Evolutionary conservation across 2,888 invertebrate genomes (phyloP).

Genomic region (Hydropsyche betteni): DNA sequence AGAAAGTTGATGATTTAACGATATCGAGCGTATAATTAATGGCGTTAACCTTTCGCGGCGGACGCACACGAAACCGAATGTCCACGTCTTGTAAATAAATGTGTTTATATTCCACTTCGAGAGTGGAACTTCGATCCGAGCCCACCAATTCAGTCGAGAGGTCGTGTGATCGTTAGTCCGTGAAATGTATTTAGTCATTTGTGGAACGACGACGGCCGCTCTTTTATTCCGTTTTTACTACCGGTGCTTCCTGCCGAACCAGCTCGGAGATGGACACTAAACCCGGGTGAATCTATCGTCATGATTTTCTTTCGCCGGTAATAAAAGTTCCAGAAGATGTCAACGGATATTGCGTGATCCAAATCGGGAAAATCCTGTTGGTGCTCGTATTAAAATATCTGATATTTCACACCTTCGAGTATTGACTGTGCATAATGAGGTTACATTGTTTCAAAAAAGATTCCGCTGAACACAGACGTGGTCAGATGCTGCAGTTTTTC

Average conservation of each 20-base stretch:
- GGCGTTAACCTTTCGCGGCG: slow-evolving; percentile 18
- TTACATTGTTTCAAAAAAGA: too few species aligned
- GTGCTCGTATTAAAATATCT: too few species aligned
- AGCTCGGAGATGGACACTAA: slow-evolving; percentile 13
- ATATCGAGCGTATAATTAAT: slow-evolving; percentile 27
- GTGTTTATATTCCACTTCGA: too few species aligned
- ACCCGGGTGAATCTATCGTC: not conserved
- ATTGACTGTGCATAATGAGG: too few species aligned
- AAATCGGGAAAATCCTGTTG: not conserved
- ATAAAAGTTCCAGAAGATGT: not conserved
- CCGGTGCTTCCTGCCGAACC: slow-evolving; percentile 7
- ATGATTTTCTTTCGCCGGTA: not conserved
- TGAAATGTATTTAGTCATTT: slow-evolving; percentile 27
- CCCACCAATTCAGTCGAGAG: not conserved
- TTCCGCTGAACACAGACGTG: too few species aligned
- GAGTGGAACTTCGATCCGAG: too few species aligned
- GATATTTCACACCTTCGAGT: too few species aligned
- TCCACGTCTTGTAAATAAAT: too few species aligned
- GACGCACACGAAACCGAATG: not conserved
- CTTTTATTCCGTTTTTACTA: slow-evolving; percentile 24
- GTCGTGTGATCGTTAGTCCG: slow-evolving; percentile 25
- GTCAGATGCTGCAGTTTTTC: too few species aligned
- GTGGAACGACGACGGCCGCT: slow-evolving; percentile 9
- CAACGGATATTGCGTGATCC: not conserved
- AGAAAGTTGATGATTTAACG: slow-evolving; percentile 30